Evolutionary conservation across 2,797 vertebrate species (phyloP), one percentile per base, ranked within the genome.

Genomic region (Microctenopoma steveboyesi): DNA sequence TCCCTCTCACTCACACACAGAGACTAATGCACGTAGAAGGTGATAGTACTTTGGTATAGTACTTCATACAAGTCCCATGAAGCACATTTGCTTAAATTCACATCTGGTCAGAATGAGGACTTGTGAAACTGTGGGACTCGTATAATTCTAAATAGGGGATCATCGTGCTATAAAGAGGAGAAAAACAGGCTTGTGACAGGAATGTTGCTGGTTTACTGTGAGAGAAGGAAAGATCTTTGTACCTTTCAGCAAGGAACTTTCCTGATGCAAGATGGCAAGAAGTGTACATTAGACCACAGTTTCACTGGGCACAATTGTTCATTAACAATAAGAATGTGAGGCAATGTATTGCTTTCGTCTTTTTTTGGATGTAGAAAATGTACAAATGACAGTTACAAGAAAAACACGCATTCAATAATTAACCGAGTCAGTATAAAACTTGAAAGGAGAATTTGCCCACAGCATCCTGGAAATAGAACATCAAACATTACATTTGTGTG

Each of bases 81-180:
- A 65, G 77, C 79, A 62, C 62, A 57, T 82, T 85, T 74, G 50
- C 43, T 63, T 47, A 39, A 63, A 56, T 83, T 82, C 75, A 78
- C 77, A 86, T 84, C 83, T 85, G 84, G 79, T 56, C 45, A 68
- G 53, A 87, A 82, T 71, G 55, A 78, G 69, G 69, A 69, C 79
- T 79, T 58, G 63, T 83, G 78, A 82, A 78, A 76, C 74, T 66
- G 50, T 69, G 52, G 78, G 69, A 85, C 66, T 85, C 64, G 5
- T 83, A 82, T 84, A 79, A 78, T 67, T 78, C 68, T 82, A 83
- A 88, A 81, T 75, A 64, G 60, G 49, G 79, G 51, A 82, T 82
- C 39, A 54, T 65, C 60, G 54, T 11, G 12, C 63, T 70, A 25
- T 79, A 63, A 81, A 78, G 59, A 25, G 55, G 35, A 79, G 39